Conservation (phyloP, 2,113 vertebrate species). For the Eurypyga helias region DNA sequence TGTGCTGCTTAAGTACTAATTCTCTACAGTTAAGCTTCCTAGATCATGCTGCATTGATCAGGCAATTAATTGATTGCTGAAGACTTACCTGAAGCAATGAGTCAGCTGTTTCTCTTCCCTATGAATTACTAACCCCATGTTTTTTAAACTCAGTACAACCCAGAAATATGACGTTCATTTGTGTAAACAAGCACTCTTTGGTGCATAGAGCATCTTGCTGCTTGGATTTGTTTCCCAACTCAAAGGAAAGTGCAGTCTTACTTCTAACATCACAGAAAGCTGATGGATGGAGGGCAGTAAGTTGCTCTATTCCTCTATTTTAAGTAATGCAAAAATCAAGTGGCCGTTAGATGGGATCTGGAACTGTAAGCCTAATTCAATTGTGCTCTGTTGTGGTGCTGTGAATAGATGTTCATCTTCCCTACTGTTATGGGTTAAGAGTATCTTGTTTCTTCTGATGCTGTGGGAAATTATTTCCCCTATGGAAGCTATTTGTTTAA, state of each 20-base stretch:
- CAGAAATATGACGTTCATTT: neutral
- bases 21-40: constrained; percentile 63
- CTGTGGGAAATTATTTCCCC: neutral
- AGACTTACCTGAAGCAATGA: constrained; percentile 46
- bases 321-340: neutral
- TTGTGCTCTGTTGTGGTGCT: neutral
- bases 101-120: constrained; percentile 54
- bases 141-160: neutral
- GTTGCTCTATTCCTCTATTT: neutral
- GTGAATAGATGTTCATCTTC: neutral
- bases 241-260: neutral
- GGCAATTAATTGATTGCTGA: constrained; percentile 67
- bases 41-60: constrained; percentile 66
- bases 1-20: constrained; percentile 48
- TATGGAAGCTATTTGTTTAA: neutral
- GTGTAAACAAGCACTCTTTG: neutral
- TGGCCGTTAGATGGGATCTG: neutral
- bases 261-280: neutral
- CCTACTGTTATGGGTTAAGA: neutral
- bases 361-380: neutral
- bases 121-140: neutral
- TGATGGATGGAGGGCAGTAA: neutral
- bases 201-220: neutral
- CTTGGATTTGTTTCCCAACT: neutral
- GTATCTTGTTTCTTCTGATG: neutral